phyloP scores from a whole-genome alignment of 2,888 invertebrate genomes.

The Ornithoptera priamus region DNA sequence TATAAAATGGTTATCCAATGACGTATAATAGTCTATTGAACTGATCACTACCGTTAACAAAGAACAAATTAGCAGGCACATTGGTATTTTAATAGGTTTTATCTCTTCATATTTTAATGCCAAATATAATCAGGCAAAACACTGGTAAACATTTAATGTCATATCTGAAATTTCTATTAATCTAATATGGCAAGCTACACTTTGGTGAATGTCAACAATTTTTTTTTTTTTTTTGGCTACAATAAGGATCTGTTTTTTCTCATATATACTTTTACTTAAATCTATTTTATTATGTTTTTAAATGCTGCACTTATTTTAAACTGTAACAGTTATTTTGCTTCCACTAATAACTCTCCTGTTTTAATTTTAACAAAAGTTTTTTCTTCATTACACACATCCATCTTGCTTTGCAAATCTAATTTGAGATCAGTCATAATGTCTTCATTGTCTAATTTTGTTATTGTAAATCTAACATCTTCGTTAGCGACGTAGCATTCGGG shows the following conservation, averaged over 20 bases:
- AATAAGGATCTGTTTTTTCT: slow-evolving; percentile 35
- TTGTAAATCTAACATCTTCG: slow-evolving; percentile 79
- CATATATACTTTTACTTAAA: slow-evolving; percentile 33
- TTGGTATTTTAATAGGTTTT: slow-evolving; percentile 13
- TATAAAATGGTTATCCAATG: slow-evolving; percentile 8
- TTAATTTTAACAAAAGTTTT: slow-evolving; percentile 68
- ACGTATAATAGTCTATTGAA: slow-evolving; percentile 3
- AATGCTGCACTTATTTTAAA: slow-evolving; percentile 31
- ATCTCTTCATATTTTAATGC: slow-evolving; percentile 1
- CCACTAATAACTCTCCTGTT: slow-evolving; percentile 62
- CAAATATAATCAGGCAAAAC: slow-evolving; percentile 9
- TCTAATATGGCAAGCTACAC: slow-evolving; percentile 78
- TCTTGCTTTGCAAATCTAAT: slow-evolving; percentile 55
- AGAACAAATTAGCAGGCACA: slow-evolving; percentile 40
- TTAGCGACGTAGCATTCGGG: slow-evolving; percentile 82
- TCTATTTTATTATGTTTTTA: slow-evolving; percentile 30
- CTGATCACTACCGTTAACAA: not conserved
- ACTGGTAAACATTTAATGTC: slow-evolving; percentile 16
- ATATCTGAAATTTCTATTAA: slow-evolving; percentile 35
- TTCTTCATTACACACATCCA: slow-evolving; percentile 52
- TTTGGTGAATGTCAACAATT: slow-evolving; percentile 70
- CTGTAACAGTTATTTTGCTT: slow-evolving; percentile 25
- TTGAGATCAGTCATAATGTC: slow-evolving; percentile 63
- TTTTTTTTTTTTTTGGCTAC: slow-evolving; percentile 51
- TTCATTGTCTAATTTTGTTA: slow-evolving; percentile 69